Conservation (phyloP, 2,888 invertebrate species). For the Nomada fucata region DNA sequence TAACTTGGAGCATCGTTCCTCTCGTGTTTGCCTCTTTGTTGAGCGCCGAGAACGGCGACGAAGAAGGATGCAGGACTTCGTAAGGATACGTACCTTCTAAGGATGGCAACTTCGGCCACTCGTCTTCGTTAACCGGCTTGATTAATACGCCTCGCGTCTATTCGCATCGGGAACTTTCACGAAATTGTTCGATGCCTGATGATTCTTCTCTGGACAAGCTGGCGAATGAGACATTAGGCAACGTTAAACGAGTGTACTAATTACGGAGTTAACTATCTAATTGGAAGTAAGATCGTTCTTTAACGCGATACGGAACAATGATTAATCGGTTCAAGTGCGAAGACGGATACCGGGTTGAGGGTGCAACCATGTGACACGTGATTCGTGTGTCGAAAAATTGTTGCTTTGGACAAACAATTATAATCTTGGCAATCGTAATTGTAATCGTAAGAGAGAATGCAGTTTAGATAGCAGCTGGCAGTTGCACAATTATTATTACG, state of each 20-base stretch:
- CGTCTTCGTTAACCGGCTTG: constrained; percentile 56
- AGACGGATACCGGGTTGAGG: background rate
- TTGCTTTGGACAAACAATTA: too few species aligned
- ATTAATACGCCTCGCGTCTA: constrained; percentile 47
- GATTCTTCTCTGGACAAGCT: constrained; percentile 26
- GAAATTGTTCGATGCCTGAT: constrained; percentile 45
- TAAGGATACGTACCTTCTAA: constrained; percentile 51
- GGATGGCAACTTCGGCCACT: constrained; percentile 45
- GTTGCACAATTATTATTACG: background rate
- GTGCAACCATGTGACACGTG: background rate
- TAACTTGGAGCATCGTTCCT: constrained; percentile 49
- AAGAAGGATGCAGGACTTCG: constrained; percentile 49
- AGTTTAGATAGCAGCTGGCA: background rate
- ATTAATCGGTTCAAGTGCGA: constrained; percentile 23
- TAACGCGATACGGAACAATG: constrained; percentile 2
- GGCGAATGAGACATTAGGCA: constrained; percentile 47
- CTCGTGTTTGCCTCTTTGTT: constrained; percentile 8
- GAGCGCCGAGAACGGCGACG: constrained; percentile 7
- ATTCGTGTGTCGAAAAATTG: background rate
- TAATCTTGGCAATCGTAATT: background rate
- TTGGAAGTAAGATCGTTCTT: constrained; percentile 24
- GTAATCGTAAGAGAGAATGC: background rate
- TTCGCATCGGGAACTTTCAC: constrained; percentile 52
- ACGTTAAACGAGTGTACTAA: constrained; percentile 38
- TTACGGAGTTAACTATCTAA: constrained; percentile 44